Evolutionary conservation across 1,140 invertebrate species (phyloP).

Genomic region (Xylocopa sonorina): DNA sequence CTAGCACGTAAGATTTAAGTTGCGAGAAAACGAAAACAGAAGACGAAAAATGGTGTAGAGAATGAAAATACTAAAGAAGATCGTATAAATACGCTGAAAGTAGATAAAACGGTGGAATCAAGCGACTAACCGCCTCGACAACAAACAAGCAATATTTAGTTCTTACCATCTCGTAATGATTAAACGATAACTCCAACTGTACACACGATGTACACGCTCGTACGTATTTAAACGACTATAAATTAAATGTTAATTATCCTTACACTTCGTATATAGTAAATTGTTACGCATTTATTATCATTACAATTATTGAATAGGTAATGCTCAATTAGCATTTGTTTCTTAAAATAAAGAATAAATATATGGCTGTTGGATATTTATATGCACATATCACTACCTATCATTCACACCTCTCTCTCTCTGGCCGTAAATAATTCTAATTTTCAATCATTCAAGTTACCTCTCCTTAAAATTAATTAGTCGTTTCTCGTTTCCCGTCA

Average conservation of each 20-base stretch:
- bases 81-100: constrained; percentile 75
- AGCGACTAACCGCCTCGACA: constrained; percentile 74
- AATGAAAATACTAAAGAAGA: constrained; percentile 44
- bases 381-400: constrained; percentile 65
- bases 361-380: constrained; percentile 83
- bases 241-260: constrained; percentile 82
- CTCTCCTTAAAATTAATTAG: constrained; percentile 10
- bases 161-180: constrained; percentile 77
- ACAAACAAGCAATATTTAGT: constrained; percentile 81
- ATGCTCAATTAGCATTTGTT: constrained; percentile 84
- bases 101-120: constrained; percentile 71
- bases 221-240: constrained; percentile 81
- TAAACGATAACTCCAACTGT: constrained; percentile 77
- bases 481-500: background rate
- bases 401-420: constrained; percentile 37
- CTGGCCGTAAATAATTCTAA: background rate
- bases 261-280: constrained; percentile 81
- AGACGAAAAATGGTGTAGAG: constrained; percentile 36
- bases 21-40: constrained; percentile 30
- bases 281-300: constrained; percentile 83
- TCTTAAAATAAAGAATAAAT: constrained; percentile 83
- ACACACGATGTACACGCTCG: constrained; percentile 76
- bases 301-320: constrained; percentile 82
- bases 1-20: constrained; percentile 50
- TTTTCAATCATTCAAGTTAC: background rate